These are phyloP conservation scores for Xanthorhoe designata DNA, from an alignment of 2,888 invertebrate genomes.

Conservation along the genomic window DNA sequence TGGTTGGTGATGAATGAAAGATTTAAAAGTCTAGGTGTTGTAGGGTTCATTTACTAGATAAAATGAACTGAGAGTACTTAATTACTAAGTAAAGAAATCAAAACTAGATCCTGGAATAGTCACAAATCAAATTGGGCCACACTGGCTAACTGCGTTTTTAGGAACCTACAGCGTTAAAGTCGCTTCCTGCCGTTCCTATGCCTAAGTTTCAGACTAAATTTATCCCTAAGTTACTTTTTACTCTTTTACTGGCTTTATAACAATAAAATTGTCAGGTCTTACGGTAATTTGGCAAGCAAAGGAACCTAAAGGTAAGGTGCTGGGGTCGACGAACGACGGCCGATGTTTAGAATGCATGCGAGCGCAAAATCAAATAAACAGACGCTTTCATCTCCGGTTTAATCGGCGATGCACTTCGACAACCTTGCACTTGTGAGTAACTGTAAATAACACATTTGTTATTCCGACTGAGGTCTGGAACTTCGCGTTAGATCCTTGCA, in stretches of 20 bases:
- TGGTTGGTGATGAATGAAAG: conserved; percentile 38
- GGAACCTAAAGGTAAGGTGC: conserved; percentile 58
- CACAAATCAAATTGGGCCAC: no score
- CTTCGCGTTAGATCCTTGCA: background rate
- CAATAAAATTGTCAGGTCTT: background rate
- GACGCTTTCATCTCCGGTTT: conserved; percentile 80
- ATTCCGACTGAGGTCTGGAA: conserved; percentile 51
- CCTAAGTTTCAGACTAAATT: no score
- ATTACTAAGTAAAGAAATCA: no score
- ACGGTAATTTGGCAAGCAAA: conserved; percentile 32
- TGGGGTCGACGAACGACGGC: conserved; percentile 67
- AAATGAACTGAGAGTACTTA: no score
- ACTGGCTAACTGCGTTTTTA: no score
- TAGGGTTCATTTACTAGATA: no score
- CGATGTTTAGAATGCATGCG: conserved; percentile 66
- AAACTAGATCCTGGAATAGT: no score
- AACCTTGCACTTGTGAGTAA: conserved; percentile 76
- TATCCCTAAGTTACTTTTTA: no score
- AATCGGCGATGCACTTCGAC: conserved; percentile 77
- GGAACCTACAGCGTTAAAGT: background rate
- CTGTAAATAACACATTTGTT: conserved; percentile 60
- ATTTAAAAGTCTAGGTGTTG: background rate
- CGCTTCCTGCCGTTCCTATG: background rate
- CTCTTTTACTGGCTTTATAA: background rate
- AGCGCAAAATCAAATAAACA: conserved; percentile 82